These are phyloP conservation scores for Plectrocnemia conspersa DNA, from an alignment of 1,140 invertebrate species.

Conservation along the genomic window DNA sequence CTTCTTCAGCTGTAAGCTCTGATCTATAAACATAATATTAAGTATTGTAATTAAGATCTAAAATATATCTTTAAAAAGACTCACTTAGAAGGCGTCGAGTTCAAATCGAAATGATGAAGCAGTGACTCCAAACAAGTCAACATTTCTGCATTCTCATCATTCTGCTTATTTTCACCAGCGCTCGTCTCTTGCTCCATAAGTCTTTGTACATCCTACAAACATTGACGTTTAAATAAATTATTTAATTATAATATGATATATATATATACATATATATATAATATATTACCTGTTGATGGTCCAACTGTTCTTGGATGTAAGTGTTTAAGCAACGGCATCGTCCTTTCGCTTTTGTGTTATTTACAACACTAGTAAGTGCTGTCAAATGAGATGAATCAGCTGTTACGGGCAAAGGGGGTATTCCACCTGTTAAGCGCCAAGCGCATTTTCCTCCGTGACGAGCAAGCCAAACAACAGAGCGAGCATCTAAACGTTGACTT, in stretches of 20 bases:
- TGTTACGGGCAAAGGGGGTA: constrained; percentile 21
- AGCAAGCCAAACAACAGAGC: constrained; percentile 22
- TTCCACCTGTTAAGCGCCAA: constrained; percentile 8
- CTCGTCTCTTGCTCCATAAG: constrained; percentile 28
- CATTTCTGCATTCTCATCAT: constrained; percentile 22
- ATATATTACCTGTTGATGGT: constrained; percentile 23
- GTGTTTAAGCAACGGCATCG: constrained; percentile 18
- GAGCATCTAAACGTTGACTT: constrained; percentile 27
- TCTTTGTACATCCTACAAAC: constrained; percentile 21
- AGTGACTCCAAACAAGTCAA: constrained; percentile 14
- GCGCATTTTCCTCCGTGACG: constrained; percentile 16
- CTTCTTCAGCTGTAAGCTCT: constrained; percentile 4
- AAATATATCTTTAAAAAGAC: not conserved
- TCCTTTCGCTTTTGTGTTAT: not conserved
- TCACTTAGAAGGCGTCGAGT: not conserved
- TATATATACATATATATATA: not conserved
- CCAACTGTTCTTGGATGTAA: constrained; percentile 24
- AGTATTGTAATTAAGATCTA: not conserved
- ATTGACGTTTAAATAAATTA: constrained; percentile 4
- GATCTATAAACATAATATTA: constrained; percentile 6
- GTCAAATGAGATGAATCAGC: constrained; percentile 2
- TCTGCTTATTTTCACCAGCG: constrained; percentile 7
- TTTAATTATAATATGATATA: no score
- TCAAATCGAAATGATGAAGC: constrained; percentile 24
- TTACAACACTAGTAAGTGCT: constrained; percentile 11